phyloP scores from a whole-genome alignment of 2,113 vertebrate species.

The Neolamprologus toae region DNA sequence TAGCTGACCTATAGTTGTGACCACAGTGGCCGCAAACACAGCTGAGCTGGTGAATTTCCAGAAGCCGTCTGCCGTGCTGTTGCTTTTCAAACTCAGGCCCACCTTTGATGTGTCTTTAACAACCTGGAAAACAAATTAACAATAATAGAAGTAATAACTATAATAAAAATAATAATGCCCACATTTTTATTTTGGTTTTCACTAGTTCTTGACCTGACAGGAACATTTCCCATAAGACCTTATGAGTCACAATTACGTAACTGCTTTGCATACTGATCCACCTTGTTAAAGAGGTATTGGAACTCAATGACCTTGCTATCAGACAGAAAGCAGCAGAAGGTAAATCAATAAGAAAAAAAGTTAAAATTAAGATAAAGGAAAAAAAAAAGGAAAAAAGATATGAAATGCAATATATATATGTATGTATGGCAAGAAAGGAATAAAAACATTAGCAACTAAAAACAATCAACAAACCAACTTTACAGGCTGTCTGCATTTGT shows the following conservation, averaged over 20 bases:
- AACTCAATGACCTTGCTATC: not conserved
- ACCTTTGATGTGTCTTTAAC: constrained; percentile 67
- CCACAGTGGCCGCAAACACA: constrained; percentile 86
- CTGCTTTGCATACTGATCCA: not conserved
- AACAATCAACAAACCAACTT: no score
- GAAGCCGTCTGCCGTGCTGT: constrained; percentile 75
- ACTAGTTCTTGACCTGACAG: not conserved
- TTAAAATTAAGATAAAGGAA: not conserved
- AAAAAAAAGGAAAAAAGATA: not conserved
- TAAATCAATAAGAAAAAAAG: not conserved
- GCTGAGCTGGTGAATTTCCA: constrained; percentile 87
- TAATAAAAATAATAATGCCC: not conserved
- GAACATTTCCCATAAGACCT: not conserved
- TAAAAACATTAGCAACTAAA: not conserved
- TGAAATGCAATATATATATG: not conserved
- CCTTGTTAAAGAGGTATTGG: not conserved
- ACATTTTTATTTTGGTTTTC: not conserved
- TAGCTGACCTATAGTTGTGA: constrained; percentile 85
- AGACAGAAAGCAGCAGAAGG: not conserved
- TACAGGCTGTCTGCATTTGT: not conserved
- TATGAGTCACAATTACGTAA: not conserved
- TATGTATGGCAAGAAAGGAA: not conserved
- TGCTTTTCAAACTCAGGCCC: constrained; percentile 74
- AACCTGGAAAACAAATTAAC: constrained; percentile 53
- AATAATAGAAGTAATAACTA: not conserved